These are phyloP conservation scores for Tragelaphus buxtoni DNA, from an alignment of 2,113 vertebrate genomes.

Conservation along the genomic window DNA sequence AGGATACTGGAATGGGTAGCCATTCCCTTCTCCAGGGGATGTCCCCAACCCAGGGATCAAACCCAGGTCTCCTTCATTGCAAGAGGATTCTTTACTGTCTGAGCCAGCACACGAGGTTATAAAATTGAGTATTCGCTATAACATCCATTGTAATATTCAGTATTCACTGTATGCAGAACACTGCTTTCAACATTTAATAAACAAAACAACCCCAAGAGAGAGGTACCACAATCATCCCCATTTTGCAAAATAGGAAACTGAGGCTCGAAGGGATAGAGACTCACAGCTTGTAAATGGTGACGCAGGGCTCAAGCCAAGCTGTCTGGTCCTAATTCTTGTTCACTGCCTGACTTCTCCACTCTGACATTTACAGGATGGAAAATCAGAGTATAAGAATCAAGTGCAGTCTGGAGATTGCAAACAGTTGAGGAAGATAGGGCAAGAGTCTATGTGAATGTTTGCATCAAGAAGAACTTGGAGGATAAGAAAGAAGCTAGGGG, in stretches of 20 bases:
- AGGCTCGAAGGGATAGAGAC: neutral
- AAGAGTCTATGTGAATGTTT: rapidly evolving
- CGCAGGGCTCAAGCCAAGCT: no score
- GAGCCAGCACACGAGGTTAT: neutral
- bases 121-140: neutral
- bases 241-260: neutral
- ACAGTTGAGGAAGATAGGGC: rapidly evolving
- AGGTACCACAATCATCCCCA: neutral
- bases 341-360: neutral
- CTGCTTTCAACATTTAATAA: neutral
- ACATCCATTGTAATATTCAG: neutral
- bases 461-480: no score
- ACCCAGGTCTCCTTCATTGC: neutral
- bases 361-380: neutral
- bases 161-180: neutral
- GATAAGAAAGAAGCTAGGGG: neutral
- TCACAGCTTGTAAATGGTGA: neutral
- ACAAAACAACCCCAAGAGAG: neutral
- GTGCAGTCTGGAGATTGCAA: no score
- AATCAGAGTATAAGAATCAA: neutral
- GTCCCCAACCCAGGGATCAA: neutral
- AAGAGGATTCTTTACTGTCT: neutral
- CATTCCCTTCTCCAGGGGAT: neutral
- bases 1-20: neutral
- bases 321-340: neutral